Conservation (phyloP, 30 jellyfish, hydroid and myxozoan genomes). For the Aurelia aurita region DNA sequence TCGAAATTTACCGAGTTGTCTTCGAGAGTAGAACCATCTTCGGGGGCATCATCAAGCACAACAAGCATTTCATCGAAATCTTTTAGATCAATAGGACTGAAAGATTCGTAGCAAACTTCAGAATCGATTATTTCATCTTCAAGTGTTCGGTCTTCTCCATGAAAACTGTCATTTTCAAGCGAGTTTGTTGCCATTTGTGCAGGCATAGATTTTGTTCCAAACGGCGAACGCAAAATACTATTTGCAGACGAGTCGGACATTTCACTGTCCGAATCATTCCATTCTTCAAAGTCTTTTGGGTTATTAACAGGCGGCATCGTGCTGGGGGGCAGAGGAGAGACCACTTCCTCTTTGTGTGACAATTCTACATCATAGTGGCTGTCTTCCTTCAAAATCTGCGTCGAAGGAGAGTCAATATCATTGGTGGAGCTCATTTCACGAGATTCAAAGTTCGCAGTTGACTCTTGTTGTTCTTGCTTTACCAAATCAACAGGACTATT, state of each 20-base stretch:
- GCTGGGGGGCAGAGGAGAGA: not conserved
- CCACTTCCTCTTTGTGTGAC: not conserved
- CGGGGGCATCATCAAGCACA: not conserved
- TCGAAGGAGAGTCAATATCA: not conserved
- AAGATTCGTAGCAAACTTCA: no score
- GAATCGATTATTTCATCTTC: no score
- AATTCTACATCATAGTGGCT: not conserved
- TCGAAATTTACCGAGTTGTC: no score
- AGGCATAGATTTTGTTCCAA: slow-evolving; percentile 5
- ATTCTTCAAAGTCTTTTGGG: not conserved
- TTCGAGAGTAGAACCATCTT: no score
- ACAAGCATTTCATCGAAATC: not conserved
- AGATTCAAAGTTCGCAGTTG: not conserved
- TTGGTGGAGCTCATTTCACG: not conserved
- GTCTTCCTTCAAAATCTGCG: no score
- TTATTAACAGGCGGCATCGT: not conserved
- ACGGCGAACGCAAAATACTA: slow-evolving; percentile 22
- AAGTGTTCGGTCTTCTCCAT: not conserved
- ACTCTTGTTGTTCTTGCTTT: no score
- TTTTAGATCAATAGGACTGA: not conserved
- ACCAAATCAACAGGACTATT: not conserved
- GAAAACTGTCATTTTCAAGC: not conserved
- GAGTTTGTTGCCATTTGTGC: not conserved
- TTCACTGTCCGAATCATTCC: slow-evolving; percentile 14
- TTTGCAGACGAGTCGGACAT: not conserved